phyloP scores from a whole-genome alignment of 1,140 invertebrate species.

The Ganaspis sp. region DNA sequence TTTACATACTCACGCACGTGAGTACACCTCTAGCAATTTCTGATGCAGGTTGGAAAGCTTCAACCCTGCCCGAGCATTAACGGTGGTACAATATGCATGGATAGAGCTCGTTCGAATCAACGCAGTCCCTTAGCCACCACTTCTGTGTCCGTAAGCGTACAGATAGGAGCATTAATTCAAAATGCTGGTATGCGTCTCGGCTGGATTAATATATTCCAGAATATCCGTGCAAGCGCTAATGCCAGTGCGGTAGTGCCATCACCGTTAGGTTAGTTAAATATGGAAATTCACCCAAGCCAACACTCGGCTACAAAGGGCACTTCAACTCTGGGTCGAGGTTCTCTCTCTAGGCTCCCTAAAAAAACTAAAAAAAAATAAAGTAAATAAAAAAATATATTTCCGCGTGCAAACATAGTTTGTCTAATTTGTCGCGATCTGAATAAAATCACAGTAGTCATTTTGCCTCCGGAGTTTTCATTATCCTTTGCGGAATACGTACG shows the following conservation, averaged over 20 bases:
- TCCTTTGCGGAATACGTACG: no score
- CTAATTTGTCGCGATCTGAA: not conserved
- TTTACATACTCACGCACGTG: not conserved
- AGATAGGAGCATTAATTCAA: constrained; percentile 56
- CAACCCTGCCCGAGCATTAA: constrained; percentile 58
- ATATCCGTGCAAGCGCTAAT: constrained; percentile 59
- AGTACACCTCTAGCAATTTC: not conserved
- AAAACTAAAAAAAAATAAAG: not conserved
- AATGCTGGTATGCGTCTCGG: constrained; percentile 52
- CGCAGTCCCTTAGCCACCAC: constrained; percentile 36
- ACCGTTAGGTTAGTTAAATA: constrained; percentile 60
- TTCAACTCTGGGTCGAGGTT: constrained; percentile 10
- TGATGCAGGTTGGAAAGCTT: constrained; percentile 37
- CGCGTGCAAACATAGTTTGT: not conserved
- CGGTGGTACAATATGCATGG: constrained; percentile 57
- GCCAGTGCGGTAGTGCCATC: constrained; percentile 48
- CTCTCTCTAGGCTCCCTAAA: not conserved
- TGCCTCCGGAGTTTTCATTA: no score
- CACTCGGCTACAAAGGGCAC: constrained; percentile 2
- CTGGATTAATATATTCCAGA: constrained; percentile 61
- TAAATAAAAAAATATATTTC: not conserved
- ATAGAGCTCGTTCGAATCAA: constrained; percentile 49
- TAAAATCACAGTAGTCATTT: not conserved
- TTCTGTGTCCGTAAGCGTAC: constrained; percentile 43
- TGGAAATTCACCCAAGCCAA: constrained; percentile 47